Conservation (phyloP, 2,113 vertebrate genomes). For the Lasiurus cinereus region DNA sequence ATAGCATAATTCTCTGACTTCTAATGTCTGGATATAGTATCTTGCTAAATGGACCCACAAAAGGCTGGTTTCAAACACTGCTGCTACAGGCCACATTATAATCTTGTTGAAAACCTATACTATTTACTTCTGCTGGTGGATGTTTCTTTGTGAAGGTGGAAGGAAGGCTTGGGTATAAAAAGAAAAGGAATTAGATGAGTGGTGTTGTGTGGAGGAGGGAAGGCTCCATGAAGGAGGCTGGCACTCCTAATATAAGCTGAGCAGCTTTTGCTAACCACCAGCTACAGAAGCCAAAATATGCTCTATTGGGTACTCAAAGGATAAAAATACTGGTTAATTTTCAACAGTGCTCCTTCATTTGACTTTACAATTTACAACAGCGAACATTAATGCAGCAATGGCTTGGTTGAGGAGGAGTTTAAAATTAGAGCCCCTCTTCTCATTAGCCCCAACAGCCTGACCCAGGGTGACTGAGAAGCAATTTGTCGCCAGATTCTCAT, state of each 20-base stretch:
- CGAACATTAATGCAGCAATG: conserved; percentile 91
- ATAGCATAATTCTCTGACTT: conserved; percentile 71
- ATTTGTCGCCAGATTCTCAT: conserved; percentile 92
- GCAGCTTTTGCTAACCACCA: conserved; percentile 85
- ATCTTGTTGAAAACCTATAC: conserved; percentile 78
- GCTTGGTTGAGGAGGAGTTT: conserved; percentile 91
- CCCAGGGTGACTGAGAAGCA: conserved; percentile 91
- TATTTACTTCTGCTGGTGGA: conserved; percentile 59
- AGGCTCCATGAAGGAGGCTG: conserved; percentile 4
- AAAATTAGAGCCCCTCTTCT: conserved; percentile 94
- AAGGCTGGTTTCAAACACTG: conserved; percentile 77
- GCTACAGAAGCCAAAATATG: conserved; percentile 89
- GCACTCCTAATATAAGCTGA: conserved; percentile 77
- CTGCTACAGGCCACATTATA: conserved; percentile 72
- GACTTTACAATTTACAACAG: conserved; percentile 93
- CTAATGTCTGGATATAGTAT: conserved; percentile 74
- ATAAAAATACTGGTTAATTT: conserved; percentile 92
- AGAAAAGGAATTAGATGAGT: conserved; percentile 22
- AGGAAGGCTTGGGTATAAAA: background rate
- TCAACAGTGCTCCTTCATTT: conserved; percentile 92
- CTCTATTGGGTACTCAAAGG: conserved; percentile 89
- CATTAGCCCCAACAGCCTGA: conserved; percentile 91
- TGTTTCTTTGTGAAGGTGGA: conserved; percentile 70
- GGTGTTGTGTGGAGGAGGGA: background rate
- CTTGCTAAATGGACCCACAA: conserved; percentile 77